These are phyloP conservation scores for Bibio marci DNA, from an alignment of 2,888 invertebrate species.

Conservation along the genomic window DNA sequence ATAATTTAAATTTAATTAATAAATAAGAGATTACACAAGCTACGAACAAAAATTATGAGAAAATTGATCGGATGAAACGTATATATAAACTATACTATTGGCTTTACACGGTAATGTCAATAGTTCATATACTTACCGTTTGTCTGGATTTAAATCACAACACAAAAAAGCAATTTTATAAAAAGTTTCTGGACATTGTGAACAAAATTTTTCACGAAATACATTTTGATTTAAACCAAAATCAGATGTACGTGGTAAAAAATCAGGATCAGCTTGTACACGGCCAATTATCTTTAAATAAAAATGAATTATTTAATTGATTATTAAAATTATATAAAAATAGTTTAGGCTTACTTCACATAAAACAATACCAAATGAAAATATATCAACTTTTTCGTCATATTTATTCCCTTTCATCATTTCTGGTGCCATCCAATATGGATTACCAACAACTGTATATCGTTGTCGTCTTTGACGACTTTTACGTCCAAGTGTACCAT, in stretches of 20 bases:
- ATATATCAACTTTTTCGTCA: slow-evolving; percentile 91
- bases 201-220: slow-evolving; percentile 75
- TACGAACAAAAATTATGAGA: background rate
- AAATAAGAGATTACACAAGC: slow-evolving; percentile 1
- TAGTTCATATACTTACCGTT: slow-evolving; percentile 45
- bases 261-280: slow-evolving; percentile 89
- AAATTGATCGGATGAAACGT: background rate
- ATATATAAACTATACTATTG: too few relatives aligned
- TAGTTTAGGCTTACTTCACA: slow-evolving; percentile 55
- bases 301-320: slow-evolving; percentile 1
- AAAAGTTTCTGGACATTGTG: slow-evolving; percentile 66
- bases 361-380: slow-evolving; percentile 86
- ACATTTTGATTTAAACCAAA: slow-evolving; percentile 79
- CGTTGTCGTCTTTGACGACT: slow-evolving; percentile 62
- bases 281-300: slow-evolving; percentile 69
- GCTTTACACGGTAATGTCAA: background rate
- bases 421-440: slow-evolving; percentile 98
- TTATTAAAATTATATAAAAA: slow-evolving; percentile 4
- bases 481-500: slow-evolving; percentile 34
- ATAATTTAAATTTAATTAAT: background rate
- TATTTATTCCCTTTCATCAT: slow-evolving; percentile 96
- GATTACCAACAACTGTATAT: slow-evolving; percentile 92
- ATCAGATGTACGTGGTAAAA: slow-evolving; percentile 75
- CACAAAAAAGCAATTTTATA: slow-evolving; percentile 79
- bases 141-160: slow-evolving; percentile 80